phyloP scores from a whole-genome alignment of 2,113 vertebrate genomes.

The Nematolebias whitei region DNA sequence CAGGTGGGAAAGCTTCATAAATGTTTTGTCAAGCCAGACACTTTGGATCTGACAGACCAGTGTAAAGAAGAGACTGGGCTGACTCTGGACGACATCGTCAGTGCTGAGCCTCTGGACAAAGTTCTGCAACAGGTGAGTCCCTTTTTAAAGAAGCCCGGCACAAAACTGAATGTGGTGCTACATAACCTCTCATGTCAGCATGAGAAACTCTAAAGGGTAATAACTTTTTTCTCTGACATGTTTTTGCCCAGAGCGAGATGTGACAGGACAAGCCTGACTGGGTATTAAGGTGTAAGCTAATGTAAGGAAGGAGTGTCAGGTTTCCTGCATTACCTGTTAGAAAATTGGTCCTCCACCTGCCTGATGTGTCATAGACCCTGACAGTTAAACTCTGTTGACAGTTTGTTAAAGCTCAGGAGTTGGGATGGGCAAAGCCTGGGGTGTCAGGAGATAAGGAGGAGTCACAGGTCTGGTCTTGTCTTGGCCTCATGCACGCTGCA shows the following conservation, averaged over 20 bases:
- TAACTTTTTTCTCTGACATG: constrained; percentile 26
- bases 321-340: constrained; percentile 51
- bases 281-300: constrained; percentile 24
- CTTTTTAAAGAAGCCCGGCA: not conserved
- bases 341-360: constrained; percentile 34
- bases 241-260: constrained; percentile 45
- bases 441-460: constrained; percentile 61
- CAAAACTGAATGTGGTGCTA: no score
- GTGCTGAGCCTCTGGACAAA: constrained; percentile 90
- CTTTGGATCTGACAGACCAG: constrained; percentile 88
- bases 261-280: constrained; percentile 37
- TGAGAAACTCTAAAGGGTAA: constrained; percentile 8
- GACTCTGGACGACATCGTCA: constrained; percentile 84
- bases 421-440: constrained; percentile 54
- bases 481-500: constrained; percentile 65
- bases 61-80: constrained; percentile 89
- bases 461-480: constrained; percentile 88
- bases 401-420: constrained; percentile 41
- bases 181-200: not conserved
- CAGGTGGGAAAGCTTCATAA: constrained; percentile 93
- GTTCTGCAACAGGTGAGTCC: constrained; percentile 91
- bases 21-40: constrained; percentile 90
- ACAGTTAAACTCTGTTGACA: constrained; percentile 63
- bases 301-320: constrained; percentile 34
- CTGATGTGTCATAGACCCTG: constrained; percentile 47